Evolutionary conservation across 2,113 vertebrate genomes (phyloP), one percentile per base, ranked within the genome.

Genomic region (Arvicanthis niloticus): DNA sequence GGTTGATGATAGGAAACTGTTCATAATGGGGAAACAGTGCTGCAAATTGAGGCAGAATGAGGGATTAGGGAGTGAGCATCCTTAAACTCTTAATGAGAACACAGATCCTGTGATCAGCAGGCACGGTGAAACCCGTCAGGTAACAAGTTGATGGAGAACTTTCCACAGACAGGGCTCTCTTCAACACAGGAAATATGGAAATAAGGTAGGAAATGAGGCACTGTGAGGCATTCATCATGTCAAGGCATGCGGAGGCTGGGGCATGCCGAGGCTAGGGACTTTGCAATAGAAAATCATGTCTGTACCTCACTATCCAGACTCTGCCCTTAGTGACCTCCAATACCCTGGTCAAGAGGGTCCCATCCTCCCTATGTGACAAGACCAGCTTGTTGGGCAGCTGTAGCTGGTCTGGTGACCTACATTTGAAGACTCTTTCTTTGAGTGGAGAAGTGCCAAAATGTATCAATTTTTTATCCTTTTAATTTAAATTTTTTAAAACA

Each of bases 1-100:
- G 72, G 76, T 80, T 97, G 94, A 97, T 97, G 93, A 96, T 89
- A 77, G 80, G 96, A 94, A 80, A 26, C 78, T 93, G 86, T 76
- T 98, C 89, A 96, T 96, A 81, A 96, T 40, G 58, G 51, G 42
- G 95, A 95, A 97, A 93, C 94, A 91, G 68, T 65, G 19, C 67
- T 94, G 95, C 91, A 94, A 80, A 95, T 95, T 95, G 93, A 97
- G 73, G 80, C 53, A 45, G 21, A 42, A 80, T 84, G 58, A 91
- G 80, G 60, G 91, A 73, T 92, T 86, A 60, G 89, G 89, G 96
- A 97, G 89, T 75, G 78, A 97, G 48, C 72, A 68, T 89, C 75
- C 77, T 78, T 16, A 75, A 81, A 45, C 19, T 65, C n/a, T 48
- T 94, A 53, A 94, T 92, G 76, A 85, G 89, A 72, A 2, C 29